Base-by-base conservation (phyloP, 2,888 invertebrate species). In the Meloe dianella region DNA sequence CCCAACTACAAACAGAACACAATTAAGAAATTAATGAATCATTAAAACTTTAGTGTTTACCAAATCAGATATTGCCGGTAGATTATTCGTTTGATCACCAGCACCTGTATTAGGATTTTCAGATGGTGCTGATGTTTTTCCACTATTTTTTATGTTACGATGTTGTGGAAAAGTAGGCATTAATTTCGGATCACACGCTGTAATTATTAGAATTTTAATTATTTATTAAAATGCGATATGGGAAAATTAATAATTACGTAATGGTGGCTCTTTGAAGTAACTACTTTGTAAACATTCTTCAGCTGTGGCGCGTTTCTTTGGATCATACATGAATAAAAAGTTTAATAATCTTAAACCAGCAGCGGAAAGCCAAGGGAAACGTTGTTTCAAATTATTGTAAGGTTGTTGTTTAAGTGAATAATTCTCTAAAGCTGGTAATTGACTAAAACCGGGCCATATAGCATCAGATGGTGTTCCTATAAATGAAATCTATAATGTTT, bases 161-260 rank as follows among this genome's bases (percentile, higher is more conserved):
- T 97, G 97, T 80, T 98, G 97, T 0, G 98, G 98, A 82, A 97
- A 98, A 73, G 97, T 95, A 1, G 98, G 98, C 98, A 98, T 98
- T 80, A 98, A 85, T 79, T 96, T 95, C 2, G 97, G 96, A 82
- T 97, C 97, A 83, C 97, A 97, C 0, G 98, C 96, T 96, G 83
- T 29, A 47, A 47, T 47, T n/a, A 57, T 32, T 60, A n/a, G 7
- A 10, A 6, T 4, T 51, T 27, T 32, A 56, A 22, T 62, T 64
- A n/a, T 61, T 41, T n/a, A 59, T 20, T 30, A 58, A 12, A n/a
- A n/a, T n/a, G n/a, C 2, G 2, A 32, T 35, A n/a, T 30, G 17
- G 57, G 6, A 47, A 20, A 38, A 35, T 32, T 29, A 30, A 38
- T 67, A 24, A 60, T 91, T 87, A 97, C 97, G 97, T 71, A 95